A percentile compares a stretch with the other conserved stretches of the same genome.
phyloP scores from a whole-genome alignment of 1,140 invertebrate genomes.

The Rhyzopertha dominica region DNA sequence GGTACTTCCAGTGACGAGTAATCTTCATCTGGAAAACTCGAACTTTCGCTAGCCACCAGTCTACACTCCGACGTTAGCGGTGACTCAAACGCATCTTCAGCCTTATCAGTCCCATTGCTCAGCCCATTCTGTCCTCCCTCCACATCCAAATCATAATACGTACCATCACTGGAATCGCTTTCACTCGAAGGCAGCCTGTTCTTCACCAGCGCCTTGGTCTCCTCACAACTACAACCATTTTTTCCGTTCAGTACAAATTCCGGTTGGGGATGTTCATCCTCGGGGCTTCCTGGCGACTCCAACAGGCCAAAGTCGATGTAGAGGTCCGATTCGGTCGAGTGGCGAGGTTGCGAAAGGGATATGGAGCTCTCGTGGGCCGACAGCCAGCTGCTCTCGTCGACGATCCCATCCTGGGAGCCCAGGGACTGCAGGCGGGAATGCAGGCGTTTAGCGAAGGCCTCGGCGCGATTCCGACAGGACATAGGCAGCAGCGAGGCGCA shows the following conservation, averaged over 20 bases:
- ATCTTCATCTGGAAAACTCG: neutral
- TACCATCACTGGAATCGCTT: slow-evolving; percentile 48
- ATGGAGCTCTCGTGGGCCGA: slow-evolving; percentile 31
- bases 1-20: neutral
- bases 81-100: slow-evolving; percentile 8
- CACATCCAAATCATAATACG: slow-evolving; percentile 52
- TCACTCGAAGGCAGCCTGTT: too few relatives aligned
- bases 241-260: slow-evolving; percentile 26
- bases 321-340: slow-evolving; percentile 52
- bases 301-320: slow-evolving; percentile 57
- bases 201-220: too few relatives aligned
- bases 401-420: slow-evolving; percentile 47
- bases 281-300: slow-evolving; percentile 61
- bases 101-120: neutral
- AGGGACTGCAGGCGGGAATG: slow-evolving; percentile 67
- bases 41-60: slow-evolving; percentile 15
- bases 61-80: slow-evolving; percentile 11
- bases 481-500: slow-evolving; percentile 54
- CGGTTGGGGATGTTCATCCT: slow-evolving; percentile 50
- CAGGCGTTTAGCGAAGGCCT: slow-evolving; percentile 70
- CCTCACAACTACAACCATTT: too few relatives aligned
- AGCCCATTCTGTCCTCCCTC: slow-evolving; percentile 31
- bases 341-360: slow-evolving; percentile 47
- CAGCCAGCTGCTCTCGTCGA: slow-evolving; percentile 49
- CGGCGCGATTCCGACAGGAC: slow-evolving; percentile 71